Base-by-base conservation (phyloP, 2,888 invertebrate genomes). In the Nomada hirtipes region DNA sequence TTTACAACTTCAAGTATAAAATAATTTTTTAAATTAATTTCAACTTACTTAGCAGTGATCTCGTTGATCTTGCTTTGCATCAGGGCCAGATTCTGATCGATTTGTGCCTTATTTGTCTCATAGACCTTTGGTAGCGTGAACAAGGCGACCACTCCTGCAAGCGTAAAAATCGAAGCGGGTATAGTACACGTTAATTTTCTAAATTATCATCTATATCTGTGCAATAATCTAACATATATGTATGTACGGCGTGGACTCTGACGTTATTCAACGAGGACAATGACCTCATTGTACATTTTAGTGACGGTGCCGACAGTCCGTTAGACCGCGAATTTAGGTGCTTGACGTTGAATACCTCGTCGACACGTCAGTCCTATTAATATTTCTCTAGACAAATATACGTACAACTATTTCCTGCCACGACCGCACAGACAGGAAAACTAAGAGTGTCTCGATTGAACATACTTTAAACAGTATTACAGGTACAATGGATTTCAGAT, bases 71-170 rank as follows among this genome's bases (percentile, higher is more conserved):
- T 98, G 94, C 96, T 96, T 95, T 97, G 96, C 92, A 97, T 98
- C 93, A 98, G 95, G 94, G 97, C 97, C 90, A 98, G 95, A 94
- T 98, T 97, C 94, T 97, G 97, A 95, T 98, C 98, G 92, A 98
- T 98, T 94, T 98, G 97, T 94, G 97, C 96, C 95, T 98, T 98
- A 96, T 98, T 98, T 95, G 97, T 97, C 95, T 98, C 98, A 94
- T 98, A 98, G 84, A 99, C 97, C 95, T 99, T 99, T 85, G 99
- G 99, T 95, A 99, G 95, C 90, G 98, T 97, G 96, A 99, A 99
- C 90, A 98, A 95, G 90, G 97, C 97, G 91, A 99, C 96, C 95
- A 98, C 98, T 90, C 97, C 98, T 98, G 95, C 18, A 95, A 95
- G 86, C 36, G n/a, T 9, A 55, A 86, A 84, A 86, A 82, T 79